phyloP scores from a whole-genome alignment of 1,140 invertebrate species.

The Drosophila hydei region DNA sequence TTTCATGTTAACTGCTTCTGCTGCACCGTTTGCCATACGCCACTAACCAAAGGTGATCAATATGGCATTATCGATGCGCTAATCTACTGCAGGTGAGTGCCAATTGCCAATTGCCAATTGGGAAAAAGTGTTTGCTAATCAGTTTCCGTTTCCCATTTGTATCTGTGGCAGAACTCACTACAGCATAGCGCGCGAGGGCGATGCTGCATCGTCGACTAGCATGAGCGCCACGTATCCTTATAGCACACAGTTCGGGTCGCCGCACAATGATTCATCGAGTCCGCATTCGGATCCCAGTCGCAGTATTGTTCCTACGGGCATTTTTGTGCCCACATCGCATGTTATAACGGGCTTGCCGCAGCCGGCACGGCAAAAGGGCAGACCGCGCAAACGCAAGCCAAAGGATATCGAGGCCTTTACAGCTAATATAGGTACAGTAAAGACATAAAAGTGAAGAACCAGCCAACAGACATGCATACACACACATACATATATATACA shows the following conservation, averaged over 20 bases:
- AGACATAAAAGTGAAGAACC: slow-evolving; percentile 41
- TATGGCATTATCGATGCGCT: slow-evolving; percentile 95
- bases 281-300: slow-evolving; percentile 81
- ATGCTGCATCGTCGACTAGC: slow-evolving; percentile 87
- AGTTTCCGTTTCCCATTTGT: too few relatives aligned
- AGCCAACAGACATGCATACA: not conserved
- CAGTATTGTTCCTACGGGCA: slow-evolving; percentile 83
- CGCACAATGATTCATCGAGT: slow-evolving; percentile 83
- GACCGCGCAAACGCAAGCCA: slow-evolving; percentile 95
- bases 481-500: not conserved
- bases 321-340: slow-evolving; percentile 79
- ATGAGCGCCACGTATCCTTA: slow-evolving; percentile 87
- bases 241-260: slow-evolving; percentile 83
- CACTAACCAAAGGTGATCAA: slow-evolving; percentile 94
- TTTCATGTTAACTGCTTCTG: slow-evolving; percentile 98
- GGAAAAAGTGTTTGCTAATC: not conserved
- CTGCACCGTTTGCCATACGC: slow-evolving; percentile 94
- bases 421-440: slow-evolving; percentile 87
- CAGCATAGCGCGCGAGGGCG: slow-evolving; percentile 88
- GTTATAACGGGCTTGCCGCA: slow-evolving; percentile 84
- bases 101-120: not conserved
- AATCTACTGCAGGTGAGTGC: slow-evolving; percentile 88
- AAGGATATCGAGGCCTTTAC: slow-evolving; percentile 94
- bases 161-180: slow-evolving; percentile 89
- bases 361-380: slow-evolving; percentile 93